These are phyloP conservation scores for Phaenicophaeus curvirostris DNA, from an alignment of 2,797 vertebrate species.

Conservation along the genomic window DNA sequence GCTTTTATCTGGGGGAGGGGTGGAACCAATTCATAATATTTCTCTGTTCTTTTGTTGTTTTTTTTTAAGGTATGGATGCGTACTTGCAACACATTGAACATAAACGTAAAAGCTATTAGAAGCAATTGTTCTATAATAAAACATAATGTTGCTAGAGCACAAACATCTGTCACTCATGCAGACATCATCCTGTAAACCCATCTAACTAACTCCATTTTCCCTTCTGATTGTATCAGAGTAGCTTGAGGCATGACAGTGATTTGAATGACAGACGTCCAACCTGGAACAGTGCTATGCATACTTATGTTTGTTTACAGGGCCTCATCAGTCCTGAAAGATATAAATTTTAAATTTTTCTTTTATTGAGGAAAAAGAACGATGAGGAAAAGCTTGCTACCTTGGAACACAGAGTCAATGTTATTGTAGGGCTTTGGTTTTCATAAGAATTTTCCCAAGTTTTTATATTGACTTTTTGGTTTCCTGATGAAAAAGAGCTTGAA, in stretches of 20 bases:
- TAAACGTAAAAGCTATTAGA: conserved; percentile 71
- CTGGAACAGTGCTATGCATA: conserved; percentile 14
- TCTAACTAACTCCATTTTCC: conserved; percentile 66
- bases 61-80: background rate
- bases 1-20: background rate
- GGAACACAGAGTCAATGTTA: conserved; percentile 45
- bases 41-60: background rate
- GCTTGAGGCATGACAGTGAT: conserved; percentile 62
- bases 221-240: conserved; percentile 60
- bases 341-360: conserved; percentile 72
- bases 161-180: conserved; percentile 74
- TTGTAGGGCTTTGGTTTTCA: conserved; percentile 60
- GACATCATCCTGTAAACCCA: conserved; percentile 64
- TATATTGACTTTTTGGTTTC: conserved; percentile 72
- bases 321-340: conserved; percentile 50
- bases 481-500: conserved; percentile 73
- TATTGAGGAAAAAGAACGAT: conserved; percentile 47
- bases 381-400: conserved; percentile 36
- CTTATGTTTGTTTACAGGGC: conserved; percentile 65
- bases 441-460: conserved; percentile 76
- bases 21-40: background rate
- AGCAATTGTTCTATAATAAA: conserved; percentile 75
- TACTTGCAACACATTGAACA: conserved; percentile 66
- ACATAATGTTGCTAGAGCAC: conserved; percentile 56
- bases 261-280: conserved; percentile 66